A percentile compares a stretch with the other conserved stretches of the same genome.
Evolutionary conservation across 2,797 vertebrate genomes (phyloP).

Genomic region (Thripadectes ignobilis): DNA sequence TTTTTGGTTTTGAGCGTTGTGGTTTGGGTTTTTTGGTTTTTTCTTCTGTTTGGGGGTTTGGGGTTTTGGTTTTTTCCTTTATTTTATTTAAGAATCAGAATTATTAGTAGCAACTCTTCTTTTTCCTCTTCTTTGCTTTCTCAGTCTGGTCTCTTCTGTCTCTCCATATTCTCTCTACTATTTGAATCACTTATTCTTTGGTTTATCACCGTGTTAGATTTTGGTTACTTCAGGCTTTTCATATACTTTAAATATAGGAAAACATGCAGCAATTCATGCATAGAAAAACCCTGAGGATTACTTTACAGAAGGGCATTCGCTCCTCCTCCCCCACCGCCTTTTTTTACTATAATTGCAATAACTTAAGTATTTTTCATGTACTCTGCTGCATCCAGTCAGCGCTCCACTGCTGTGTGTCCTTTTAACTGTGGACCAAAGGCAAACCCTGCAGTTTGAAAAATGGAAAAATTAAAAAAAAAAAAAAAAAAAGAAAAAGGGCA

Average conservation of each 20-base stretch:
- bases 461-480: constrained; percentile 15
- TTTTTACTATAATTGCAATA: constrained; percentile 83
- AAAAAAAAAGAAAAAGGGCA: background rate
- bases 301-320: constrained; percentile 66
- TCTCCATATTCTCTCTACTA: constrained; percentile 56
- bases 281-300: constrained; percentile 63
- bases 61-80: background rate
- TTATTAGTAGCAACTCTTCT: constrained; percentile 76
- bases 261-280: constrained; percentile 44
- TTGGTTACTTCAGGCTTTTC: constrained; percentile 72
- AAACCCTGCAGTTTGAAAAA: constrained; percentile 73
- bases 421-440: constrained; percentile 81
- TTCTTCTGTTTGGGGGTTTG: background rate
- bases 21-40: background rate
- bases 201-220: constrained; percentile 54
- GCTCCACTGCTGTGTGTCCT: constrained; percentile 76
- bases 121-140: constrained; percentile 53
- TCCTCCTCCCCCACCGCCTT: constrained; percentile 56
- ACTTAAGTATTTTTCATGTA: constrained; percentile 75
- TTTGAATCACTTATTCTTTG: constrained; percentile 28
- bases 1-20: background rate
- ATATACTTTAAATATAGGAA: constrained; percentile 72
- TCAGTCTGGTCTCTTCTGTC: constrained; percentile 49
- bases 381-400: constrained; percentile 74
- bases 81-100: constrained; percentile 72